Evolutionary conservation across 2,888 invertebrate species (phyloP), one percentile per base, ranked within the genome.

Genomic region (Tachina lurida): DNA sequence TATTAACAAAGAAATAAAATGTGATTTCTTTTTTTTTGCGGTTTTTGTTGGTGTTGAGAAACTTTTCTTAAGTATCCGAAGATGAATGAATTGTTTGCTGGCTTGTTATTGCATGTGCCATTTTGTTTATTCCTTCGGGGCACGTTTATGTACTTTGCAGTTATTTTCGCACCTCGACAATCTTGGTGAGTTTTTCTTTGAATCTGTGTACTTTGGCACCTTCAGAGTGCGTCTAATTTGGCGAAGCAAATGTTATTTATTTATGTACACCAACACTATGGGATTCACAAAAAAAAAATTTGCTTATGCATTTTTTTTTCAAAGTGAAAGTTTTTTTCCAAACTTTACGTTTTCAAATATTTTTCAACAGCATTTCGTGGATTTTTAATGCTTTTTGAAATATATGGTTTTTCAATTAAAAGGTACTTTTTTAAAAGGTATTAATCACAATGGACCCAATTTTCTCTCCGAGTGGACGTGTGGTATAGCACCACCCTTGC

Each of bases 161-260:
- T 90, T 91, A 91, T 91, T 91, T 91, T 91, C 90, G 91, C 91
- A 91, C 91, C 90, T 91, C 90, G 90, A 91, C 91, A 90, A 89
- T 89, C 90, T 63, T n/a, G 60, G 58, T 74, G 49, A 73, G 88
- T 89, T 17, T 63, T 54, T 63, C 71, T 52, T 62, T 52, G 52
- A 15, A 22, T 60, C 45, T 52, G 52, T 62, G 31, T 63, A 78
- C 87, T 90, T 91, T 91, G 89, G 89, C 91, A 91, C 91, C 90
- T 91, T 88, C 88, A 82, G 79, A 86, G 83, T 87, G 88, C 88
- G 88, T 88, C 88, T 88, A 88, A 88, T 88, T 88, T 89, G 89
- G 88, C 17, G 73, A 77, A 71, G 60, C 67, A 67, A 77, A 83
- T 88, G 79, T 71, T 77, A 67, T 83, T 83, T 83, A 60, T 65